These are phyloP conservation scores for Cryptoblepharus egeriae DNA, from an alignment of 2,797 vertebrate genomes.

Conservation along the genomic window DNA sequence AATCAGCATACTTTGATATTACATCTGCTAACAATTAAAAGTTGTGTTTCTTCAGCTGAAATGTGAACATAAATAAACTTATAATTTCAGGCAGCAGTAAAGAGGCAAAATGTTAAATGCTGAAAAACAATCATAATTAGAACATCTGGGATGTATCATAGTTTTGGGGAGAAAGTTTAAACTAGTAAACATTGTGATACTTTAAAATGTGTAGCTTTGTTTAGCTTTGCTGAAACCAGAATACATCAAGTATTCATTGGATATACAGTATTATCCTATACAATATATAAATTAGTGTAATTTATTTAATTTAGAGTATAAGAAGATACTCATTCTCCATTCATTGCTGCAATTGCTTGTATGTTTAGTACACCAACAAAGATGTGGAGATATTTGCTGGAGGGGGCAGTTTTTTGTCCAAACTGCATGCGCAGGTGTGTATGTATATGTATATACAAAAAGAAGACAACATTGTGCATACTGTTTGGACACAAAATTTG, in stretches of 20 bases:
- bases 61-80: slow-evolving; percentile 79
- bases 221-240: slow-evolving; percentile 26
- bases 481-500: too few species aligned
- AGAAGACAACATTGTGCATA: too few species aligned
- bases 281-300: not conserved
- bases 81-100: slow-evolving; percentile 56
- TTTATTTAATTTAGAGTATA: not conserved
- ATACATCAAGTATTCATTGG: not conserved
- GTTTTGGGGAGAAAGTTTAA: slow-evolving; percentile 5
- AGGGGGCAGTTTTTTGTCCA: not conserved
- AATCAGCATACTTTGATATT: slow-evolving; percentile 75
- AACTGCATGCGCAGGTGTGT: too few species aligned
- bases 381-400: not conserved
- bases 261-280: not conserved
- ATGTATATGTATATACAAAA: too few species aligned
- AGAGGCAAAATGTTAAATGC: slow-evolving; percentile 70
- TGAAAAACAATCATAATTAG: slow-evolving; percentile 80
- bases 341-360: not conserved
- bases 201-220: slow-evolving; percentile 14
- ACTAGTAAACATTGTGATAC: slow-evolving; percentile 12
- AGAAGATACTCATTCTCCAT: not conserved
- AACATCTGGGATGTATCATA: slow-evolving; percentile 75
- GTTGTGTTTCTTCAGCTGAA: slow-evolving; percentile 70
- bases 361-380: not conserved
- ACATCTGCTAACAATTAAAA: slow-evolving; percentile 82